These are phyloP conservation scores for Distichodus sexfasciatus DNA, from an alignment of 2,797 vertebrate genomes.

Conservation along the genomic window DNA sequence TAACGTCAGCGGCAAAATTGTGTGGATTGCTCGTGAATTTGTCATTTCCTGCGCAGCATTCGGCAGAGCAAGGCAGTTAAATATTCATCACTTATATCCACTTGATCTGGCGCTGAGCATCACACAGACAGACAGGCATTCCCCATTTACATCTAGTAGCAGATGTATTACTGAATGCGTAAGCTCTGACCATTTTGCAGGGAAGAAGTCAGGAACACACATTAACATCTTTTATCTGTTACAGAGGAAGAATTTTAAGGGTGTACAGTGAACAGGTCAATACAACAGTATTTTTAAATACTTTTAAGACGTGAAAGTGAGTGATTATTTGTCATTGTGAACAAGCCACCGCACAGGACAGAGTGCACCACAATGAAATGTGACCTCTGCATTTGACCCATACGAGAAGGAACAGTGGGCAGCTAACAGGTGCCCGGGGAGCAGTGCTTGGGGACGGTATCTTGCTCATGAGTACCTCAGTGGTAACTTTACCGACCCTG, in stretches of 20 bases:
- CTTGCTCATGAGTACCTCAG: too few species aligned
- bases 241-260: background rate
- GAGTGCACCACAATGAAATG: too few species aligned
- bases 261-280: background rate
- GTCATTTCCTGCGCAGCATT: slow-evolving; percentile 68
- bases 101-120: slow-evolving; percentile 72
- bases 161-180: slow-evolving; percentile 10
- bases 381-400: too few species aligned
- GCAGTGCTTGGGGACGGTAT: too few species aligned
- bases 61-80: slow-evolving; percentile 75
- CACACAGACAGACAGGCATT: slow-evolving; percentile 62
- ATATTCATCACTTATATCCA: slow-evolving; percentile 77
- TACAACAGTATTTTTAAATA: background rate
- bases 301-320: too few species aligned
- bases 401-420: too few species aligned
- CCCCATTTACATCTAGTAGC: slow-evolving; percentile 9
- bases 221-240: background rate
- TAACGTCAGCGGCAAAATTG: slow-evolving; percentile 78
- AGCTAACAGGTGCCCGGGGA: too few species aligned
- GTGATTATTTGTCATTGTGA: background rate
- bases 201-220: background rate
- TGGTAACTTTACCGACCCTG: too few species aligned
- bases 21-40: slow-evolving; percentile 74
- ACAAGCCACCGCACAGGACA: too few species aligned
- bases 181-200: background rate